Evolutionary conservation across 2,113 vertebrate genomes (phyloP).

Genomic region (Hyperopisus bebe): DNA sequence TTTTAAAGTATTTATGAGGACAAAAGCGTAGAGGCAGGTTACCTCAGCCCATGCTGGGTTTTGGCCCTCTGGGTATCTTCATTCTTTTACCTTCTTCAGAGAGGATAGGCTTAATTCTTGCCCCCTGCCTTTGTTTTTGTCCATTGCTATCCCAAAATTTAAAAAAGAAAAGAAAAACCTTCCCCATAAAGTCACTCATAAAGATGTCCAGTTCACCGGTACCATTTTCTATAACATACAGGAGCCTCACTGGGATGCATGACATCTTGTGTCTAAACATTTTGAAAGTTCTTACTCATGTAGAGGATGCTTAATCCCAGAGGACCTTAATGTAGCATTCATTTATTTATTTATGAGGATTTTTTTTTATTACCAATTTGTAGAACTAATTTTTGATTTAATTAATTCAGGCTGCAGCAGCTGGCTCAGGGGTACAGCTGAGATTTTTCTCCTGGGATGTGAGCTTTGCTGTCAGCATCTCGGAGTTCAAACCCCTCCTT

Average conservation of each 20-base stretch:
- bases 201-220: neutral
- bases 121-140: slow-evolving; percentile 30
- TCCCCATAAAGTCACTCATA: neutral
- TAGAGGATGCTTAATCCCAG: neutral
- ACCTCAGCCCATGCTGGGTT: neutral
- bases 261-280: neutral
- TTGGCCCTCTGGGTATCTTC: neutral
- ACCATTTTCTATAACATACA: neutral
- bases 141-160: slow-evolving; percentile 27
- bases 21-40: neutral
- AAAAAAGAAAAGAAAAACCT: neutral
- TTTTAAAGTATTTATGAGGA: slow-evolving; percentile 15
- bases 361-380: neutral
- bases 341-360: neutral
- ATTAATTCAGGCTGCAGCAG: neutral
- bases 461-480: neutral
- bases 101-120: slow-evolving; percentile 1
- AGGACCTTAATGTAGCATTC: neutral
- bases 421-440: neutral
- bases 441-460: neutral
- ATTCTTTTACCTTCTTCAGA: neutral
- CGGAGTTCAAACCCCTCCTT: neutral
- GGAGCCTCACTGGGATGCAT: neutral
- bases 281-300: neutral
- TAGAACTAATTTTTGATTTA: neutral